phyloP scores from a whole-genome alignment of 2,888 invertebrate species.

The Stegana nigrithorax region DNA sequence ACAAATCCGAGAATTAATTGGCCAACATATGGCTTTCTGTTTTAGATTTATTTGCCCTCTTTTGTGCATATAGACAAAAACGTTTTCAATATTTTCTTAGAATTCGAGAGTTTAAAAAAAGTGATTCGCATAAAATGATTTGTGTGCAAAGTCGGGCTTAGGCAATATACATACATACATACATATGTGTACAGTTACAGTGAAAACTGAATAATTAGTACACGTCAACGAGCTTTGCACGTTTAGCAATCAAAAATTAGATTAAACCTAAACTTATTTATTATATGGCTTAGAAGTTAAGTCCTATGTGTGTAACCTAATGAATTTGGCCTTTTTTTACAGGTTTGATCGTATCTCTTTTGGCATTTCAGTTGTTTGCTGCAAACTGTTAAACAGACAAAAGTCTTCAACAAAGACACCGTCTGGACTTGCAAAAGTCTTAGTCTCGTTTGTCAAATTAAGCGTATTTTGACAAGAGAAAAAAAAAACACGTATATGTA shows the following conservation, averaged over 20 bases:
- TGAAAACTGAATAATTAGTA: no score
- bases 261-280: no score
- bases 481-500: not conserved
- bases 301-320: no score
- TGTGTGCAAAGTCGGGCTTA: no score
- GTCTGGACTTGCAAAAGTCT: not conserved
- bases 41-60: not conserved
- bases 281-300: no score
- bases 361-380: not conserved
- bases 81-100: slow-evolving; percentile 1
- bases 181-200: no score
- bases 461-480: not conserved
- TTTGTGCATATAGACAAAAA: not conserved
- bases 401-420: slow-evolving; percentile 2
- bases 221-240: no score
- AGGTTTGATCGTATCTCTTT: not conserved
- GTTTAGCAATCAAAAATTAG: no score
- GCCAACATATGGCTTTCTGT: not conserved
- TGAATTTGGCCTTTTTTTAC: no score
- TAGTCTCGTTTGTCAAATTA: slow-evolving; percentile 6
- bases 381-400: not conserved
- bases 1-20: slow-evolving; percentile 5
- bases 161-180: no score
- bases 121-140: slow-evolving; percentile 9
- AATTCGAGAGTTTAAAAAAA: not conserved